Evolutionary conservation across 1,140 invertebrate genomes (phyloP).

Genomic region (Condylostylus longicornis): DNA sequence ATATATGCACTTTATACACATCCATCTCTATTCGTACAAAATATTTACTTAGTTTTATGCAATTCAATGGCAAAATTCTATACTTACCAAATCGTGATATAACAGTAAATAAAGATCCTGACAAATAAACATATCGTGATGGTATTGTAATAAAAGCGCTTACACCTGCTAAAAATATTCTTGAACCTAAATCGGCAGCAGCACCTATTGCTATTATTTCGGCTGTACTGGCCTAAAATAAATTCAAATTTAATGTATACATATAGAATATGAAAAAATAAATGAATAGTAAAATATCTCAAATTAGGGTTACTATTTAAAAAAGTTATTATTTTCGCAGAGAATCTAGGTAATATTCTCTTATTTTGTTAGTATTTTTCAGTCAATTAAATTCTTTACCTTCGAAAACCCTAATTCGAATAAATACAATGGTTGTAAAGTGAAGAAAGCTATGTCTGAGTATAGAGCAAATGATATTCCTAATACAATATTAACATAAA

Average conservation of each 20-base stretch:
- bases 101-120: slow-evolving; percentile 34
- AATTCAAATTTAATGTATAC: neutral
- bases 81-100: slow-evolving; percentile 36
- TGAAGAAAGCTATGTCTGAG: slow-evolving; percentile 46
- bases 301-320: too few relatives aligned
- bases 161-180: slow-evolving; percentile 34
- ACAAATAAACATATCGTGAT: slow-evolving; percentile 37
- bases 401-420: slow-evolving; percentile 34
- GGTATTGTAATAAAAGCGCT: slow-evolving; percentile 34
- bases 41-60: too few relatives aligned
- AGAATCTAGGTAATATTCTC: too few relatives aligned
- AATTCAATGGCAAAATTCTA: too few relatives aligned
- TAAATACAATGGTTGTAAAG: slow-evolving; percentile 37
- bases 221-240: slow-evolving; percentile 33
- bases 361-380: slow-evolving; percentile 11
- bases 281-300: slow-evolving; percentile 5
- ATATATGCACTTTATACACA: too few relatives aligned
- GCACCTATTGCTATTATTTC: slow-evolving; percentile 38
- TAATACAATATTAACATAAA: slow-evolving; percentile 43
- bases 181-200: slow-evolving; percentile 36
- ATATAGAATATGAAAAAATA: neutral
- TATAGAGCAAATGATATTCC: slow-evolving; percentile 40
- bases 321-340: too few relatives aligned
- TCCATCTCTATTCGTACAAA: too few relatives aligned
- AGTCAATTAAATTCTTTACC: slow-evolving; percentile 24